Base-by-base conservation (phyloP, 2,113 vertebrate genomes). In the Pogonocichla stellata region DNA sequence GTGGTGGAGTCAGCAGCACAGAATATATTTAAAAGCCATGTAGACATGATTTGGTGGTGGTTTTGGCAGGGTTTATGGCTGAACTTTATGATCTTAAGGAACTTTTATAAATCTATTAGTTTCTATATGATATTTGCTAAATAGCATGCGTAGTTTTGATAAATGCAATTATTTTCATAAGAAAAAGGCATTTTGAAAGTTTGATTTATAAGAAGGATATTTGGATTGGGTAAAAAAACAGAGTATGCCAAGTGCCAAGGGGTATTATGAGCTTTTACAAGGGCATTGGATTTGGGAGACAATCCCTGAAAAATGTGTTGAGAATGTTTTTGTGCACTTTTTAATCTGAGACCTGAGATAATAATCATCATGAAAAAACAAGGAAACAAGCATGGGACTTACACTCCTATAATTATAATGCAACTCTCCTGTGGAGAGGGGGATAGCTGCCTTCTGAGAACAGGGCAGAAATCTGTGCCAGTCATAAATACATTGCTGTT, bases 281-380 rank as follows among this genome's bases (percentile, higher is more conserved):
- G 33, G 33, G 4, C 10, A 19, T 14, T 62, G 65, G 7, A 25
- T 66, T 14, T 47, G 24, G 12, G n/a, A 72, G 22, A 48, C 3
- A 71, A 34, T 12, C 9, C 8, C 40, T 72, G 9, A 87, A 92
- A 93, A 60, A 7, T 19, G 2, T 50, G 14, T 48, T 67, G 40
- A 29, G 9, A 18, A 2, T 33, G 9, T 70, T 84, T 64, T 56
- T 8, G n/a, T 54, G 6, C 42, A 34, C 1, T 0, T 60, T 60
- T 93, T 51, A 47, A 66, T 56, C 33, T 58, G 57, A 34, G n/a
- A 71, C 25, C 10, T 81, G 25, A 34, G 24, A 26, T 47, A 28
- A 38, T 19, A 69, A 13, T 9, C 60, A 29, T 47, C 11, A 43
- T 28, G 19, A 72, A 86, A 86, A 74, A 31, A 50, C 8, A 65